phyloP scores from a whole-genome alignment of 2,113 vertebrate genomes.

The Cyrtonyx montezumae region DNA sequence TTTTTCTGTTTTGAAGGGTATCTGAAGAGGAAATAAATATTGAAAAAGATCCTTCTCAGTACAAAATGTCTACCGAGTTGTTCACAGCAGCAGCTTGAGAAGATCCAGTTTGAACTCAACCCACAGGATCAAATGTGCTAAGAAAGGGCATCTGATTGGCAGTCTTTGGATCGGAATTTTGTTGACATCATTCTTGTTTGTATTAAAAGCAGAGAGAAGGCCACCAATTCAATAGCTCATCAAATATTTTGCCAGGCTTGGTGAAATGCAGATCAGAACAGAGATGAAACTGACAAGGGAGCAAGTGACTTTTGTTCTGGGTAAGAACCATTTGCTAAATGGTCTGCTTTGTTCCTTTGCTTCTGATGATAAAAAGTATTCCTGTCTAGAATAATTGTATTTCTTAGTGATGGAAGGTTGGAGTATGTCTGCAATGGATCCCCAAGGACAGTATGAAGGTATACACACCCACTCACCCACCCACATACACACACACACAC shows the following conservation, averaged over 20 bases:
- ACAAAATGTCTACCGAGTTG: background rate
- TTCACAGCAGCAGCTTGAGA: background rate
- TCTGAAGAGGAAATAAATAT: background rate
- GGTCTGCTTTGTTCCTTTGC: background rate
- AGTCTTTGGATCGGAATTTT: background rate
- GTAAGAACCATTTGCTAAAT: background rate
- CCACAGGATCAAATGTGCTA: background rate
- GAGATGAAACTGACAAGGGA: background rate
- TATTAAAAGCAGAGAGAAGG: background rate
- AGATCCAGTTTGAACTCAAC: background rate
- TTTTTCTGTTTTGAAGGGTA: background rate
- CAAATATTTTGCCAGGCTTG: background rate
- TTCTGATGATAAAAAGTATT: background rate
- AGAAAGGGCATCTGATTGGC: background rate
- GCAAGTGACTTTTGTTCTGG: background rate
- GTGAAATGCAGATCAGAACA: background rate
- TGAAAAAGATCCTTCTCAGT: background rate
- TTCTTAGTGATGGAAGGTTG: background rate
- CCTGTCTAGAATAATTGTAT: background rate
- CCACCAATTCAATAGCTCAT: background rate
- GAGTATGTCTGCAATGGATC: background rate
- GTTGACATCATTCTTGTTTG: background rate
- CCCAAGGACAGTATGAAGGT: background rate
- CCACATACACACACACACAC: too few relatives aligned
- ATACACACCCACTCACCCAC: too few relatives aligned